Base-by-base conservation (phyloP, 2,113 vertebrate genomes). In the Pithys albifrons region DNA sequence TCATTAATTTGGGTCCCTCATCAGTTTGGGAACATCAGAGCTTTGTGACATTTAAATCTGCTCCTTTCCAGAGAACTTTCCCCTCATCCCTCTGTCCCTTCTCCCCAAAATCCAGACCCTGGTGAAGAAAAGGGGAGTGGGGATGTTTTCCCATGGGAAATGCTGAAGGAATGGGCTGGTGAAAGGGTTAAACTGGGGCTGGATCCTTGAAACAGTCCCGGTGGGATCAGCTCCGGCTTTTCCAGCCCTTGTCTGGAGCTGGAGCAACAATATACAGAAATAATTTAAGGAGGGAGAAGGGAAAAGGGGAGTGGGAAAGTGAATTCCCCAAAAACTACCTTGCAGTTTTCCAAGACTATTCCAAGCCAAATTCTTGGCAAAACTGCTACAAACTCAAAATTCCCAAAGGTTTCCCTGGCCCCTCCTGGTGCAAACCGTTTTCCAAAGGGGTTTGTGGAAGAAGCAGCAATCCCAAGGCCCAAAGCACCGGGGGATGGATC, bases 31-130 rank as follows among this genome's bases (percentile, higher is more conserved):
- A 12, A 5, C 11, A 3, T 15, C 7, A 2, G 41, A 43, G 35
- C 9, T 46, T 33, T 4, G 16, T 1, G 3, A 52, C 16, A 4
- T 8, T 78, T 28, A 17, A 59, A 65, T 33, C 49, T 33, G 20
- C 31, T 15, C 43, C 25, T 52, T 14, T 12, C n/a, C 49, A 12
- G 6, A 5, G 31, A 35, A 2, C 23, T 29, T 5, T 2, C 10
- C 1, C 1, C 0, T 5, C 0, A 0, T 27, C 41, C 1, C 0
- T 11, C 33, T 28, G 27, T 22, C 35, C 33, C 28, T 71, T 9
- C 54, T 41, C 51, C 69, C 61, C 45, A 2, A 54, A 82, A 74
- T 54, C 51, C 59, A 49, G 37, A 10, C 18, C 17, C 20, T 0
- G 0, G 14, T n/a, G 51, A 46, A 41, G 33, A 33, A 16, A 1